Conservation (phyloP, 2,113 vertebrate species). For the Caracal caracal region DNA sequence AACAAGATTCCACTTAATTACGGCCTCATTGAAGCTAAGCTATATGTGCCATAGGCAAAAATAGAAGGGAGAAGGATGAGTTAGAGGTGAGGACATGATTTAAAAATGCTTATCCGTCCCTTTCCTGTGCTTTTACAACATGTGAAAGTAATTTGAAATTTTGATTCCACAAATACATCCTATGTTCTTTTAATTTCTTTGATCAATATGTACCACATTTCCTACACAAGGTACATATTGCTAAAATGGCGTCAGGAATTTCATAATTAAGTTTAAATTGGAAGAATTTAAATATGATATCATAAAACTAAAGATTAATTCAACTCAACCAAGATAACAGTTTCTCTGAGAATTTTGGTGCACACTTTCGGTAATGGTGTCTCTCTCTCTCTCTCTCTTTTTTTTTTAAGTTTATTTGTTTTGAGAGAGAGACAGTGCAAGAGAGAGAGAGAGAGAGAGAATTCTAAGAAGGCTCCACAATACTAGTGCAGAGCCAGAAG, state of each 20-base stretch:
- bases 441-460: too few species aligned
- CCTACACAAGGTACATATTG: not conserved
- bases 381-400: not conserved
- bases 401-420: too few species aligned
- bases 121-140: not conserved
- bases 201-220: not conserved
- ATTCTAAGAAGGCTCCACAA: too few species aligned
- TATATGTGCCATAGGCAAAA: not conserved
- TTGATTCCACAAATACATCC: not conserved
- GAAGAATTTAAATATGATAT: not conserved
- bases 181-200: not conserved
- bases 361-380: not conserved
- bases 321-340: not conserved
- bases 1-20: not conserved
- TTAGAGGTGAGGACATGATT: not conserved
- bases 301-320: not conserved
- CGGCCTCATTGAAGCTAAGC: not conserved
- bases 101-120: not conserved
- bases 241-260: not conserved
- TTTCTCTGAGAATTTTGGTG: not conserved
- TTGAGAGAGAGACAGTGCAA: too few species aligned
- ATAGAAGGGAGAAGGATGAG: not conserved
- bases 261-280: not conserved
- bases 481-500: too few species aligned
- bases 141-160: slow-evolving; percentile 24